Base-by-base conservation (phyloP, 1,140 invertebrate species). In the Drosophila ananassae region DNA sequence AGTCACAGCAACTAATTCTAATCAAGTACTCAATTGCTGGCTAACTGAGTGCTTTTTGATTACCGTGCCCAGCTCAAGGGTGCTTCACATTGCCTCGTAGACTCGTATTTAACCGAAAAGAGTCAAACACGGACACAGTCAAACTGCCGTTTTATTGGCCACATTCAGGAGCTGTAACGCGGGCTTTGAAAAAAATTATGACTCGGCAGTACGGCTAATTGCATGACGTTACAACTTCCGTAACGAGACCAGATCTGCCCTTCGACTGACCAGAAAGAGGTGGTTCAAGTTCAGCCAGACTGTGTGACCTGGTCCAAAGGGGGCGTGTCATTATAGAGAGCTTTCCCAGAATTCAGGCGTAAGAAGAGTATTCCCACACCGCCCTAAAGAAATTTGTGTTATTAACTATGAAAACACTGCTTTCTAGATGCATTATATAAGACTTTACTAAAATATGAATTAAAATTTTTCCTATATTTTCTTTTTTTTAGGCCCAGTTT, bases 401-500 rank as follows among this genome's bases (percentile, higher is more conserved):
- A 53, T 67, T 53, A 67, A 6, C 5, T 30, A 10, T 12, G 3
- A 13, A 28, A 32, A 32, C 41, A 7, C 12, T 22, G 21, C 13
- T 47, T 22, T 47, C 2, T 8, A 46, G 24, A 25, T 1, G 7
- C 8, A 21, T 17, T 32, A 32, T 32, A 32, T 32, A 2, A 32
- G 9, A 8, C 2, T 9, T 32, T 8, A 32, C 8, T 32, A 2
- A 32, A 32, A 28, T 28, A 5, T 50, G 39, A 50, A 28, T 28
- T 37, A 48, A 54, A 64, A 21, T 77, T 72, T 32, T 61, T 62
- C 87, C 50, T 63, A n/a, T 68, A n/a, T 12, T 66, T 76, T 93
- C n/a, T 17, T 58, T 39, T 60, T 44, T 59, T 32, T 93, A 95
- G 95, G 92, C 95, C 5, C 97, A 97, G 92, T 98, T 98, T 84